phyloP scores from a whole-genome alignment of 1,140 invertebrate species.

The Drusus annulatus region DNA sequence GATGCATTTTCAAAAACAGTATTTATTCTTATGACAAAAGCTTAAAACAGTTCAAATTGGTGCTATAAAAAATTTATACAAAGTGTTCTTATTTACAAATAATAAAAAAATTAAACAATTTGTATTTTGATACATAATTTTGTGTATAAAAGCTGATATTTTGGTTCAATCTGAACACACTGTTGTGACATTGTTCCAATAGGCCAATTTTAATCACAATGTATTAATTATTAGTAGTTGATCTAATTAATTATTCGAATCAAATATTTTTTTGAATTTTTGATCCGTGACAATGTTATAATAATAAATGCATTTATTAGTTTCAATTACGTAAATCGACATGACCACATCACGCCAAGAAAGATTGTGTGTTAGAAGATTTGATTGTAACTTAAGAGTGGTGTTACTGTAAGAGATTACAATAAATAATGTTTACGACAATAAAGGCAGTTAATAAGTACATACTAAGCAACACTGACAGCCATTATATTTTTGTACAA shows the following conservation, averaged over 20 bases:
- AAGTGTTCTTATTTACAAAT: constrained; percentile 29
- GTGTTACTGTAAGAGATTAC: no score
- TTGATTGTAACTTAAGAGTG: no score
- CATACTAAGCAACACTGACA: constrained; percentile 29
- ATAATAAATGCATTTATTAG: no score
- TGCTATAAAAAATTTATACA: constrained; percentile 43
- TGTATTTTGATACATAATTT: constrained; percentile 1
- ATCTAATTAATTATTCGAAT: no score
- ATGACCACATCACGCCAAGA: no score
- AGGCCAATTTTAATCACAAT: background rate
- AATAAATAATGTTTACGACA: background rate
- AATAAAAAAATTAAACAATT: constrained; percentile 20
- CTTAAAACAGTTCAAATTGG: constrained; percentile 42
- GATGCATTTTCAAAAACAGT: constrained; percentile 30
- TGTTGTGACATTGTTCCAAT: background rate
- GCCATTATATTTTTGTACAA: constrained; percentile 35
- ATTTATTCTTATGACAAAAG: constrained; percentile 33
- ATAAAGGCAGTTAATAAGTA: constrained; percentile 11
- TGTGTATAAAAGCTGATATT: background rate
- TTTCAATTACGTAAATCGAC: no score
- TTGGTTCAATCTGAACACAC: background rate
- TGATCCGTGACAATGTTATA: no score
- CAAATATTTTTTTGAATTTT: no score
- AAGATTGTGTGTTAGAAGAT: no score
- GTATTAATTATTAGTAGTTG: no score